Evolutionary conservation across 2,797 vertebrate genomes (phyloP), one percentile per base, ranked within the genome.

Genomic region (Babyrousa celebensis): DNA sequence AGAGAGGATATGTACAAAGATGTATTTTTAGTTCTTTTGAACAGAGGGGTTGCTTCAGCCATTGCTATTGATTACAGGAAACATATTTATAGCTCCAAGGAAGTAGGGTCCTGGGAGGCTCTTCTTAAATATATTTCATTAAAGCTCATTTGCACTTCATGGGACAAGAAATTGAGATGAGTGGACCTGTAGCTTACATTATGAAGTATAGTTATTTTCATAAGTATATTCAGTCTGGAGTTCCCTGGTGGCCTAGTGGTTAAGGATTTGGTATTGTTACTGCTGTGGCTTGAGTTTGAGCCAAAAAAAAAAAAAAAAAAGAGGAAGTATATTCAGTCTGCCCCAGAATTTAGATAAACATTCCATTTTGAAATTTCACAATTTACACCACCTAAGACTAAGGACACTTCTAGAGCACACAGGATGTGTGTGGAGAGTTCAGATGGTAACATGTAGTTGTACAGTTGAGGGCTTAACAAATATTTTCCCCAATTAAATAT

Each of bases 11-110:
- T 96, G 95, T 96, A 96, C 80, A 89, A 91, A 97, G 95, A 95
- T 91, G 56, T 97, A 98, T 97, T 98, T 98, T 97, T 97, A 97
- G 97, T 96, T 96, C 95, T 96, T 96, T 97, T 97, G 93, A 98
- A 95, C 67, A 94, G 88, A 95, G 78, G 36, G 85, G 25, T 97
- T 97, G 84, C 86, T 97, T 48, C 20, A 93, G 93, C 84, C 67
- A 84, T 91, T 95, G 93, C 93, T 96, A 40, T 92, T 97, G 91
- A 95, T 96, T 91, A 92, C 94, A 96, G 96, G 96, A 98, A 97
- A 65, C 95, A 36, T 93, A 97, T 97, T 97, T 97, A 96, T 97
- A 97, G 83, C 74, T 83, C 72, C 63, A 82, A 80, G 79, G 84
- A 96, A 93, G 62, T 36, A 97, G 62, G 43, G 85, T 80, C 48